A percentile compares a stretch with the other conserved stretches of the same genome.
Conservation (phyloP, 2,113 vertebrate genomes). For the Smithornis capensis region DNA sequence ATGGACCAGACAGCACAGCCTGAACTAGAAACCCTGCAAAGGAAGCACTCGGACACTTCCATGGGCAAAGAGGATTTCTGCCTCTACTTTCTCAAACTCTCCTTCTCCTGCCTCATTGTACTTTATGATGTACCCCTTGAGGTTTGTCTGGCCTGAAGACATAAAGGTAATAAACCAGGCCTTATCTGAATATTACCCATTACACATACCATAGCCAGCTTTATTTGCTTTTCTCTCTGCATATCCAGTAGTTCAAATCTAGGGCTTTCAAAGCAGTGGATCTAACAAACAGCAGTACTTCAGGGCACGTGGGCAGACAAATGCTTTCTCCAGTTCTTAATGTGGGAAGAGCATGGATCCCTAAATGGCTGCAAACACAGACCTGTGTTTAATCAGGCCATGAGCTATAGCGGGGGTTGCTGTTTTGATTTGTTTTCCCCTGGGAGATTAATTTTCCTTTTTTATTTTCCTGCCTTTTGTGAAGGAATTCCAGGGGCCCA, state of each 20-base stretch:
- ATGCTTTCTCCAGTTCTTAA: background rate
- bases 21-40: background rate
- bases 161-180: background rate
- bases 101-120: background rate
- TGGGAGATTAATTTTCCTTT: background rate
- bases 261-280: background rate
- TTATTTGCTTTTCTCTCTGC: slow-evolving; percentile 1
- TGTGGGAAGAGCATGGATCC: background rate
- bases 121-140: background rate
- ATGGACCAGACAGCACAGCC: background rate
- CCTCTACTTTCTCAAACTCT: background rate
- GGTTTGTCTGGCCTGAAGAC: background rate
- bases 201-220: background rate
- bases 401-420: background rate
- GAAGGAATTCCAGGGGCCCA: background rate
- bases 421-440: background rate
- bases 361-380: background rate
- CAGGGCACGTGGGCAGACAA: background rate
- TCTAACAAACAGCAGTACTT: background rate
- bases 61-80: background rate
- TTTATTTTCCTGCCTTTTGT: background rate
- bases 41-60: background rate
- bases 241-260: background rate
- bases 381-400: background rate
- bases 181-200: background rate